Evolutionary conservation across 1,140 invertebrate genomes (phyloP).

Genomic region (Heliothis virescens): DNA sequence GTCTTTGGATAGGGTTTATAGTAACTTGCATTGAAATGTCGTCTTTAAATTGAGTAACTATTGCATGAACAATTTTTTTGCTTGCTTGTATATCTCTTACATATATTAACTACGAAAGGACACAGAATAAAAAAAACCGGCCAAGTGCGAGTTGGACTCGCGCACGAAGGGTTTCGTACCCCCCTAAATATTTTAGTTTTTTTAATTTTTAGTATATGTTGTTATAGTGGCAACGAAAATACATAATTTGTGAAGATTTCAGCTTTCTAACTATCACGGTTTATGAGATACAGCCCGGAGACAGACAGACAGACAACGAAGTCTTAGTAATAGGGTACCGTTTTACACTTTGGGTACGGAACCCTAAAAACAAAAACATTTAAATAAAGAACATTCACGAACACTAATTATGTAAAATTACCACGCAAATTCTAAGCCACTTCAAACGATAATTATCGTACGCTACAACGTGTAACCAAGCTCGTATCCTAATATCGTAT

Average conservation of each 20-base stretch:
- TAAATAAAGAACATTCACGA: not conserved
- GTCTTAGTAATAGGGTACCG: too few species aligned
- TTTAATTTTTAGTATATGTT: too few species aligned
- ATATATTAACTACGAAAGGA: not conserved
- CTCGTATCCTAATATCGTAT: slow-evolving; percentile 17
- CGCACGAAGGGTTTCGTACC: too few species aligned
- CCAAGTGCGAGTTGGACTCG: too few species aligned
- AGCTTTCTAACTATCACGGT: too few species aligned
- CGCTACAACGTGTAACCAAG: not conserved
- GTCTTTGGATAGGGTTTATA: not conserved
- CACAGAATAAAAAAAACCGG: too few species aligned
- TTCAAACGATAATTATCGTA: slow-evolving; percentile 14
- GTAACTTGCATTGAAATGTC: not conserved
- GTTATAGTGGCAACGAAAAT: too few species aligned
- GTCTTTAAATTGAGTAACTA: not conserved
- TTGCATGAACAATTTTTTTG: not conserved
- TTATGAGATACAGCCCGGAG: too few species aligned
- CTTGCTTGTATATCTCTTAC: not conserved
- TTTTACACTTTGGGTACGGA: too few species aligned
- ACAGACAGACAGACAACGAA: too few species aligned
- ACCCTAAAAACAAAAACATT: not conserved
- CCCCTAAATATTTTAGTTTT: too few species aligned
- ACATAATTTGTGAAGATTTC: too few species aligned
- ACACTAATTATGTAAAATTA: not conserved
- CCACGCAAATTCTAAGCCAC: not conserved